Percentiles rank a stretch among this genome's conserved stretches.
Evolutionary conservation across 1,140 invertebrate species (phyloP).

Genomic region (Apis cerana): DNA sequence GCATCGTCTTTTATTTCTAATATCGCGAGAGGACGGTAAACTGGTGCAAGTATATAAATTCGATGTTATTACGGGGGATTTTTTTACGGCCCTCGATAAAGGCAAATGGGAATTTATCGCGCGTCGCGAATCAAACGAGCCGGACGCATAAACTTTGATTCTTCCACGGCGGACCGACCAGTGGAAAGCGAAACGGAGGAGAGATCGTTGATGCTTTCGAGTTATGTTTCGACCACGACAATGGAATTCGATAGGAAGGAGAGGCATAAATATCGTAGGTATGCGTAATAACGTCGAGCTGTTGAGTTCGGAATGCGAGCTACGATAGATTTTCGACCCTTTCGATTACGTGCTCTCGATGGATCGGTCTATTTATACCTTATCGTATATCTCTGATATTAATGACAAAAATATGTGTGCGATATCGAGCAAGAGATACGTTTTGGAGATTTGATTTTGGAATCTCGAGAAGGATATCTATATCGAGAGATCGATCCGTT

Average conservation of each 20-base stretch:
- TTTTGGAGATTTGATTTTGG: too few species aligned
- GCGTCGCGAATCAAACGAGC: slow-evolving; percentile 39
- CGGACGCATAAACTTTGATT: slow-evolving; percentile 17
- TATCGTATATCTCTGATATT: too few species aligned
- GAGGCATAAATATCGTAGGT: background rate
- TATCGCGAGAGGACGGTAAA: background rate
- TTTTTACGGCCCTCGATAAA: background rate
- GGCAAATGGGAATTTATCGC: slow-evolving; percentile 39
- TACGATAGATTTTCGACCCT: too few species aligned
- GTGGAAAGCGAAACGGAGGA: background rate
- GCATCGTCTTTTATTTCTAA: slow-evolving; percentile 8
- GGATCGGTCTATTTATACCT: too few species aligned
- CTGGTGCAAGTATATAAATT: slow-evolving; percentile 31
- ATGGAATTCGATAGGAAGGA: too few species aligned
- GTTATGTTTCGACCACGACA: background rate
- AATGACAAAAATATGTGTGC: too few species aligned
- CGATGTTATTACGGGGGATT: slow-evolving; percentile 17
- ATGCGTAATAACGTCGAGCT: background rate
- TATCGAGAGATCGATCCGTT: too few species aligned
- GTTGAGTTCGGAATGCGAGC: too few species aligned
- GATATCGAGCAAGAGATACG: too few species aligned
- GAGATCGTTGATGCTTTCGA: background rate
- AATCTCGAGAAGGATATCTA: too few species aligned
- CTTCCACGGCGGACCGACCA: background rate
- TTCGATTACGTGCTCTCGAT: too few species aligned